phyloP scores from a whole-genome alignment of 2,113 vertebrate genomes.

The Hypomesus transpacificus region DNA sequence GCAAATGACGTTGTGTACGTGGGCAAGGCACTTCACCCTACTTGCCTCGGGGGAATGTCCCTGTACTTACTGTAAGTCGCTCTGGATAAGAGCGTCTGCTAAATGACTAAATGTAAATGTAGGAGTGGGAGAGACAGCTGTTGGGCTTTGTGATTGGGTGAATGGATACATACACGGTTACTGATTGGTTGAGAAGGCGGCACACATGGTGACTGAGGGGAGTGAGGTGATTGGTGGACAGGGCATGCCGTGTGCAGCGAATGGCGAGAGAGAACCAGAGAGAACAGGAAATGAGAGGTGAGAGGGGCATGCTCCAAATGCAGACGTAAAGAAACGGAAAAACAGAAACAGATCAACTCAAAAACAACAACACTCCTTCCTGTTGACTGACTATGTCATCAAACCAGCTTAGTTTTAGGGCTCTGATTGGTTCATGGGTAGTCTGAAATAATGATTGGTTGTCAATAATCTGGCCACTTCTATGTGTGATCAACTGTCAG shows the following conservation, averaged over 20 bases:
- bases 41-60: no score
- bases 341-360: not conserved
- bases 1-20: no score
- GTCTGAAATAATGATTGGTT: no score
- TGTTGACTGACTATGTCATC: not conserved
- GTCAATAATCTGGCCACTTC: not conserved
- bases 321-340: slow-evolving; percentile 13
- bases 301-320: not conserved
- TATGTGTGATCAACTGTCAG: slow-evolving; percentile 1
- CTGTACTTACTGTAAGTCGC: no score
- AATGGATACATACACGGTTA: slow-evolving; percentile 1
- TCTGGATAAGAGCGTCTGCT: no score
- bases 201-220: not conserved
- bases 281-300: not conserved
- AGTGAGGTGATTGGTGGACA: not conserved
- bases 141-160: not conserved
- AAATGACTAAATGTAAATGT: no score
- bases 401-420: not conserved
- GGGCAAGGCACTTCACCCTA: no score
- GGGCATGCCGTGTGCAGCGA: not conserved
- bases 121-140: no score
- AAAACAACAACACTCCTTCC: not conserved
- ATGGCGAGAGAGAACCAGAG: not conserved
- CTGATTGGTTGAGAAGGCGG: not conserved
- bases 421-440: not conserved